Evolutionary conservation across 2,888 invertebrate genomes (phyloP), one percentile per base, ranked within the genome.

Genomic region (Capitulum mitella): DNA sequence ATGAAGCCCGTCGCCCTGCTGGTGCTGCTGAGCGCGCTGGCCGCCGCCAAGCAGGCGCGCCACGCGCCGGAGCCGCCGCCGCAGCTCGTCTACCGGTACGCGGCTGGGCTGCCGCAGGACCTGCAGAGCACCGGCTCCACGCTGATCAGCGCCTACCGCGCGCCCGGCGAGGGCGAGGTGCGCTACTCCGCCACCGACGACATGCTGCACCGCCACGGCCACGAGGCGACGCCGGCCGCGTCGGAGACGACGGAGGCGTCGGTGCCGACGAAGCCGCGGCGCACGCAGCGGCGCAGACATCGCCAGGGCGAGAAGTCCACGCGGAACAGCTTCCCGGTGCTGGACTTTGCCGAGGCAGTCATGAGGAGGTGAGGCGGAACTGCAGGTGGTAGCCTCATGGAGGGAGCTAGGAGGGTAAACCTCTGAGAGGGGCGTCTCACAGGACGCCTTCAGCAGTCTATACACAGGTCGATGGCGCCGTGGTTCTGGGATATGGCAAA

Each of bases 51-150:
- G 61, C 40, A 37, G 26, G 51, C 78, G 58, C 16, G 54, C 37
- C 78, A 26, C 34, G 61, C 37, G 40, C 78, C 37, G 1, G 58
- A 16, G 61, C 78, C 54, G 77, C n/a, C 75, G 77, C n/a, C 37
- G 26, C 54, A 78, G 32, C 78, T 54, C 37, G 58, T 22, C 54
- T 61, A 54, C 78, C 54, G 58, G 58, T 58, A 54, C 78, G 43
- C 58, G 51, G 34, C 78, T 61, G 61, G 43, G 6, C 51, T 26
- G 78, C 78, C 32, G 54, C 58, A 78, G 48, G 19, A 51, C 19
- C 16, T 14, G 19, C 12, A 22, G 48, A 14, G 19, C 48, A 22
- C 48, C 12, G 48, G 48, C 16, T 51, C 48, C 12, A 14, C 48
- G 12, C 48, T 51, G 48, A 16, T 22, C 48, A 51, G 48, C 48